Base-by-base conservation (phyloP, 2,888 invertebrate species). In the Caenorhabditis angaria region DNA sequence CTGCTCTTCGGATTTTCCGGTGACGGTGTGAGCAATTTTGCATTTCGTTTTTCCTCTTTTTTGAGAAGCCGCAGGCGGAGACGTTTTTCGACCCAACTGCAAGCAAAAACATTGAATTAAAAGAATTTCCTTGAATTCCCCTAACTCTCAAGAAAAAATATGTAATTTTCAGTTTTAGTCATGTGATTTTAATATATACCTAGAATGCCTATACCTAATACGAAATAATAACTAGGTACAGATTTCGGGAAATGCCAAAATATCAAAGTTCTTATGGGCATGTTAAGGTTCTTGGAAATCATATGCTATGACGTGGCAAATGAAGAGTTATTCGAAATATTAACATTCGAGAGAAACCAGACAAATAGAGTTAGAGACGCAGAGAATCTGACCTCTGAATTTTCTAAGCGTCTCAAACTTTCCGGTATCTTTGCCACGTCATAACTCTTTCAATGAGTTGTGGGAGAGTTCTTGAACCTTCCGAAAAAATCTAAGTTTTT, bases 31-130 rank as follows among this genome's bases (percentile, higher is more conserved):
- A 12, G 14, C 24, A 75, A 68, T 53, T 78, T 77, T 24, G 75
- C 74, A 35, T 71, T 71, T 51, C 78, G 32, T 51, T 76, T 77
- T 20, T 81, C 78, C 55, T 81, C 81, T 41, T 81, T 81, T 50
- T 78, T 81, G 62, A 81, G 62, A n/a, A 81, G 48, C n/a, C 71
- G 73, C 20, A 81, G 65, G 35, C 77, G 67, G 22, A 77, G 64
- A 25, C 77, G 64, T 50, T 81, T 81, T 54, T 79, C 81, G 20
- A 81, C 61, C 79, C 79, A 81, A n/a, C 41, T 41, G 41, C 8
- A 41, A 41, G 20, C 8, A 12, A 14, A 6, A 28, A 53, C 18
- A n/a, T 66, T 22, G 25, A 22, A 28, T 24, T 3, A 18, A 22
- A 8, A 18, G 2, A 22, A 22, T 22, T 51, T 5, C 41, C 41